Percentiles rank a stretch among this genome's conserved stretches.
phyloP scores from a whole-genome alignment of 2,797 vertebrate genomes.

The Helarctos malayanus region DNA sequence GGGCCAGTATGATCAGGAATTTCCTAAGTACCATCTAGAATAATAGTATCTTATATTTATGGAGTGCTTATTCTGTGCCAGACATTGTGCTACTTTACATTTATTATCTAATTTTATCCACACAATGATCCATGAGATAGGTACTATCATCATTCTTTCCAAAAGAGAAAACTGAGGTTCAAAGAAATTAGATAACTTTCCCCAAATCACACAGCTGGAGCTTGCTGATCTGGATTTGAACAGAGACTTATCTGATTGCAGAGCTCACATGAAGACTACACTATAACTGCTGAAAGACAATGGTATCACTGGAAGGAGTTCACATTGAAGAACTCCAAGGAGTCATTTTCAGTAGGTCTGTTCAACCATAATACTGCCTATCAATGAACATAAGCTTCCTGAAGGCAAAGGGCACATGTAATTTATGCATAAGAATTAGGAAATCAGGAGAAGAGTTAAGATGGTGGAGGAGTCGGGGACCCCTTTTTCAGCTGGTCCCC shows the following conservation, averaged over 20 bases:
- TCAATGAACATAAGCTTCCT: slow-evolving; percentile 29
- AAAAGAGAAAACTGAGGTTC: slow-evolving; percentile 18
- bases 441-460: neutral
- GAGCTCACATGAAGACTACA: neutral
- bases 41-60: slow-evolving; percentile 24
- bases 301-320: neutral
- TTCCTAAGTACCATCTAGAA: neutral
- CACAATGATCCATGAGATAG: neutral
- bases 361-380: neutral
- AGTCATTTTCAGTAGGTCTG: neutral
- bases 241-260: neutral
- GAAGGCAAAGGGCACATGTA: neutral
- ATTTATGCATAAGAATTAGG: slow-evolving; percentile 32
- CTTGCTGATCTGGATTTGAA: slow-evolving; percentile 23
- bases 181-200: slow-evolving; percentile 38
- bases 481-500: too few relatives aligned
- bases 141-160: slow-evolving; percentile 1
- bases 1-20: neutral
- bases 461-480: too few relatives aligned
- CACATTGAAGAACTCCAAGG: neutral
- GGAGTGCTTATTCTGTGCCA: slow-evolving; percentile 28
- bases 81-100: neutral
- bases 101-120: slow-evolving; percentile 5
- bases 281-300: neutral
- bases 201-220: neutral